Evolutionary conservation across 2,113 vertebrate genomes (phyloP).

Genomic region (Garra rufa): DNA sequence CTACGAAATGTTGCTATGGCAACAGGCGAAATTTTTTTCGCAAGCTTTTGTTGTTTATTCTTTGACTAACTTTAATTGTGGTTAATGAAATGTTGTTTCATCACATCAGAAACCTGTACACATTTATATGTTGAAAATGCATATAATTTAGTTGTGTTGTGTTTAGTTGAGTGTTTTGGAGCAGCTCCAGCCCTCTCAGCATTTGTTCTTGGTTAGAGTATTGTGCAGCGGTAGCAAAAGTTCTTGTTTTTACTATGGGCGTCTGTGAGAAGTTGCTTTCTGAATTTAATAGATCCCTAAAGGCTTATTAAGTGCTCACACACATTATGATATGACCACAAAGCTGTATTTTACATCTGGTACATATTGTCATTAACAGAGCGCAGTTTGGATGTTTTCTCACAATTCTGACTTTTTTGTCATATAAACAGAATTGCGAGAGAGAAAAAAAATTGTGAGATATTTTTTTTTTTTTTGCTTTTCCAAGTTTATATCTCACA

Average conservation of each 20-base stretch:
- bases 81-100: not conserved
- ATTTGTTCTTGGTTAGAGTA: slow-evolving; percentile 67
- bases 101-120: not conserved
- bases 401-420: not conserved
- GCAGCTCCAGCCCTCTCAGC: slow-evolving; percentile 43
- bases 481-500: not conserved
- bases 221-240: slow-evolving; percentile 44
- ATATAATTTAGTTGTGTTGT: not conserved
- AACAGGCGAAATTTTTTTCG: not conserved
- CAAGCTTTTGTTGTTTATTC: not conserved
- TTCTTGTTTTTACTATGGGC: slow-evolving; percentile 56
- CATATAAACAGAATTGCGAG: not conserved
- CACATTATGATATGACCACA: slow-evolving; percentile 47
- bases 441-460: not conserved
- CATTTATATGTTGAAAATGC: not conserved
- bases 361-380: slow-evolving; percentile 38
- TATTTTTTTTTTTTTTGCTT: not conserved
- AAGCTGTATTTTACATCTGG: not conserved
- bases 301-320: slow-evolving; percentile 34
- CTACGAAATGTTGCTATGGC: not conserved
- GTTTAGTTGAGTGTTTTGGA: not conserved
- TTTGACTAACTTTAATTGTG: not conserved
- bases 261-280: slow-evolving; percentile 55
- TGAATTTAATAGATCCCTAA: slow-evolving; percentile 56
- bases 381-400: not conserved